phyloP scores from a whole-genome alignment of 2,797 vertebrate genomes.

The Phrynocephalus guinanensis region DNA sequence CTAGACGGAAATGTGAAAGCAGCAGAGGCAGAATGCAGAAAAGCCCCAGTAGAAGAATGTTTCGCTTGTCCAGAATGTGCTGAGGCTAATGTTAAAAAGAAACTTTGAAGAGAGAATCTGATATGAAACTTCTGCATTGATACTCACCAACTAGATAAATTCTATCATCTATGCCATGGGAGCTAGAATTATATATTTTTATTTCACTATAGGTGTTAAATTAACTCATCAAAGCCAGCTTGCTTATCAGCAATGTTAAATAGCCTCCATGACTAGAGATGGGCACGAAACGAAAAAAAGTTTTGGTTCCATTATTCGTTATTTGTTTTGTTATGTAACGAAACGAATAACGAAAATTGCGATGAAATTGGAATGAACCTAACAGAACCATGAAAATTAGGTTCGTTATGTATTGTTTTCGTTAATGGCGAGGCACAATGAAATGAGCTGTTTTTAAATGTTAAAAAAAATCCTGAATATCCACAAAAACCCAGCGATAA shows the following conservation, averaged over 20 bases:
- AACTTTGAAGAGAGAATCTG: not conserved
- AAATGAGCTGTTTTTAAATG: too few relatives aligned
- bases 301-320: too few relatives aligned
- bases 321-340: too few relatives aligned
- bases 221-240: not conserved
- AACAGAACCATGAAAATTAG: too few relatives aligned
- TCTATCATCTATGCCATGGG: not conserved
- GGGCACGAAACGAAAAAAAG: too few relatives aligned
- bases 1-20: not conserved
- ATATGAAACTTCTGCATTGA: not conserved
- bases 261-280: not conserved
- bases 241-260: not conserved
- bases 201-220: not conserved
- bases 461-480: too few relatives aligned
- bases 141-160: not conserved
- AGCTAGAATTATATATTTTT: not conserved
- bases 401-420: too few relatives aligned
- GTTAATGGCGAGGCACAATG: too few relatives aligned
- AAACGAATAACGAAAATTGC: too few relatives aligned
- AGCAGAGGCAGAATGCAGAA: not conserved
- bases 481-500: too few relatives aligned
- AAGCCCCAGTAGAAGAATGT: not conserved
- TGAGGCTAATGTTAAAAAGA: not conserved
- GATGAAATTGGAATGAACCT: too few relatives aligned
- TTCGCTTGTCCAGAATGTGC: not conserved